Evolutionary conservation across 1,140 invertebrate genomes (phyloP), one percentile per base, ranked within the genome.

Genomic region (Drosophila pallidifrons): DNA sequence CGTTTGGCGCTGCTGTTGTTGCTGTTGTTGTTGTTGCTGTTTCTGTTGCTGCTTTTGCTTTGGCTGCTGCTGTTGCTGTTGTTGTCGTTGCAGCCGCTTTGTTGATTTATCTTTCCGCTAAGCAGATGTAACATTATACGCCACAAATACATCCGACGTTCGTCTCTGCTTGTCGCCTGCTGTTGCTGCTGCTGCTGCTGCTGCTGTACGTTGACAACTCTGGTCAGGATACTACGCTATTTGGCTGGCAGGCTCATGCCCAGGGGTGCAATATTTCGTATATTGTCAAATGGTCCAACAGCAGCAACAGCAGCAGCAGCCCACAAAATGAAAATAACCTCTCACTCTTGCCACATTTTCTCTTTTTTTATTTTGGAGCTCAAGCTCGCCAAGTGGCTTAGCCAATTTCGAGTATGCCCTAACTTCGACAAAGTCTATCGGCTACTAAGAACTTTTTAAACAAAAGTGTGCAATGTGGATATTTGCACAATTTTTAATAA

Each of bases 41-140:
- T 15, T 38, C 41, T 41, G 70, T 8, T 63, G 83, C 68, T 85
- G 73, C 60, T 79, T 66, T 20, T 16, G 43, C 16, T 51, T 28
- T 25, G 69, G 60, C 47, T 79, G 78, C 15, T 20, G 66, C 10
- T 47, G 72, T 28, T 65, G 80, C 35, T 59, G 63, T 52, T 67
- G 75, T 28, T 66, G 66, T 41, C 74, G 85, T 68, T 81, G 85
- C 85, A 80, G 75, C 77, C 68, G 70, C 81, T 71, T 63, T 75
- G 85, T 88, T 88, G 85, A 88, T 88, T 88, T 88, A 89, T 88
- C 85, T 88, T 89, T 88, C 85, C 85, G 85, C 86, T 90, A 89
- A 89, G 85, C 85, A 88, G 85, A 88, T 88, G 85, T 88, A 88
- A 88, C 85, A 88, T 88, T 88, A 88, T 89, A 89, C 85, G 85